Evolutionary conservation across 2,113 vertebrate species (phyloP).

Genomic region (Axis porcinus): DNA sequence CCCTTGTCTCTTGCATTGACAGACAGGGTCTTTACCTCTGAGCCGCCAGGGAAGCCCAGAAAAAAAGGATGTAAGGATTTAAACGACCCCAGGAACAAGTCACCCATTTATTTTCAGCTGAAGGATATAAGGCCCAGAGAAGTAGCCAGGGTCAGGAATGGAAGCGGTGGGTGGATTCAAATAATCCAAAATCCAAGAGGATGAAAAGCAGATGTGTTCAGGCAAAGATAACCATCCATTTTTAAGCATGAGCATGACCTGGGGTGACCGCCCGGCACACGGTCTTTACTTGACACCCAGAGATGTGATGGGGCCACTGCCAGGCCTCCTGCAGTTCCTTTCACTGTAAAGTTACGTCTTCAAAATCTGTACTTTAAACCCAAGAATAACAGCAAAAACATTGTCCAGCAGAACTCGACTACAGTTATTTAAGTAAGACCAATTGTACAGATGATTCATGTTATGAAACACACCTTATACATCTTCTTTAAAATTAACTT

Average conservation of each 20-base stretch:
- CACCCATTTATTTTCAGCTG: not conserved
- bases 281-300: fast-evolving
- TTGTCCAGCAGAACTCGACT: not conserved
- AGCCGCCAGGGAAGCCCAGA: not conserved
- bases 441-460: not conserved
- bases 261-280: fast-evolving
- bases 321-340: not conserved
- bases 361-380: not conserved
- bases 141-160: not conserved
- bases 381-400: not conserved
- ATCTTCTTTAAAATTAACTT: not conserved
- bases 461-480: not conserved
- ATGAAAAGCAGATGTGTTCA: not conserved
- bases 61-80: no score
- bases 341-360: not conserved
- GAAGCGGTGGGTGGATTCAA: not conserved
- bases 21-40: not conserved
- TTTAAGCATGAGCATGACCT: not conserved
- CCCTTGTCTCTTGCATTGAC: not conserved
- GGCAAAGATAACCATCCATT: not conserved
- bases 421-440: not conserved
- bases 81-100: not conserved
- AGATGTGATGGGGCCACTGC: fast-evolving
- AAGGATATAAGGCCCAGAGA: not conserved
- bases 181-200: not conserved